phyloP scores from a whole-genome alignment of 2,888 invertebrate genomes.

The Agelastica alni region DNA sequence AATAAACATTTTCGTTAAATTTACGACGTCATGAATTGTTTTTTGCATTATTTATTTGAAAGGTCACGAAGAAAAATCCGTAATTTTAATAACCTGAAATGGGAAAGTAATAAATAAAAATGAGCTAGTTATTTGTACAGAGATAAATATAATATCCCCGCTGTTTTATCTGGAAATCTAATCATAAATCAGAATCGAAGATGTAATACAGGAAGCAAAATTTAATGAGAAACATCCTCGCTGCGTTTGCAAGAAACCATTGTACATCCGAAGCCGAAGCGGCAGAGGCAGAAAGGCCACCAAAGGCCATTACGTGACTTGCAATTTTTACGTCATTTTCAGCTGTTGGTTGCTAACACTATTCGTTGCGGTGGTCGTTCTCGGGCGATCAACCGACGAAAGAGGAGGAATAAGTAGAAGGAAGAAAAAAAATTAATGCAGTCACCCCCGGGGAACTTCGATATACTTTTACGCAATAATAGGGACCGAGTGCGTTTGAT shows the following conservation, averaged over 20 bases:
- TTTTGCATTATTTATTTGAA: no score
- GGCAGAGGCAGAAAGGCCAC: constrained; percentile 3
- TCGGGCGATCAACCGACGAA: background rate
- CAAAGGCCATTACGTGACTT: constrained; percentile 21
- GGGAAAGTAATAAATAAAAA: no score
- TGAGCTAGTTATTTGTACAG: no score
- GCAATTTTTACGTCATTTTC: constrained; percentile 19
- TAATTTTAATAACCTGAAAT: no score
- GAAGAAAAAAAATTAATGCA: constrained; percentile 1
- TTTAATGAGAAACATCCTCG: no score
- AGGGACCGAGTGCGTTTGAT: constrained; percentile 10
- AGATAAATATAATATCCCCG: no score
- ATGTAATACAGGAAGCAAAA: no score
- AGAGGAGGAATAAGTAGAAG: background rate
- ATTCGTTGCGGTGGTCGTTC: constrained; percentile 1
- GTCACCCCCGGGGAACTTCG: constrained; percentile 8
- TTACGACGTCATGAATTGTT: no score
- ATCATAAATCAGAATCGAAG: no score
- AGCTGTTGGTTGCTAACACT: constrained; percentile 8
- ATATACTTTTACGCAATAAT: constrained; percentile 6
- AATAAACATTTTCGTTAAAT: no score
- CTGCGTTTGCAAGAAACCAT: background rate
- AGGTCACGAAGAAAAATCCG: no score
- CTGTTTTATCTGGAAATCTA: no score
- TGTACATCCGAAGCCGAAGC: background rate